Evolutionary conservation across 2,888 invertebrate species (phyloP), one percentile per base, ranked within the genome.

Genomic region (Linyphia triangularis): DNA sequence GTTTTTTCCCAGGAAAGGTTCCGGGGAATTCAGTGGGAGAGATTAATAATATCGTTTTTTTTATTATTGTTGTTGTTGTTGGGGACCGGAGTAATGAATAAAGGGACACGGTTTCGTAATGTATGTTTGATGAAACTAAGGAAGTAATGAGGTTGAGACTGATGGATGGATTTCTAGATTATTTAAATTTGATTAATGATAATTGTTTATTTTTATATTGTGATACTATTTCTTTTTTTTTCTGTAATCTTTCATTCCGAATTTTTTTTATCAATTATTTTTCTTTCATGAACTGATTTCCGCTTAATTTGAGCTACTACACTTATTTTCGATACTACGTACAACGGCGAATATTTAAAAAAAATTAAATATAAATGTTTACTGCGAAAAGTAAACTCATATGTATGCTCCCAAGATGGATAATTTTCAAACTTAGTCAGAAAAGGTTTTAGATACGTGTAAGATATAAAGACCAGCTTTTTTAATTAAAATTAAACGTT

Each of bases 1-100:
- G 28, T 81, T 81, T 81, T 43, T 86, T 88, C 86, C 86, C 86
- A 88, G 26, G 81, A 57, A 67, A 81, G 43, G 86, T 67, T 81
- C 67, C 19, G 65, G 85, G 72, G 85, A 86, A 85, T 40, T 73
- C 77, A 69, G 57, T 51, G 43, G 73, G 28, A 65, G 75, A 73
- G 86, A 81, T 86, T 86, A 79, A 86, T 86, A 79, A 69, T 22
- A 26, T 26, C n/a, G 22, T 59, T 78, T 70, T 33, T 57, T 33
- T n/a, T 57, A 43, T 65, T 37, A 6, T 78, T 77, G 22, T 77
- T 77, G 28, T 37, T 63, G 28, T 26, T n/a, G 16, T 63, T 63
- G n/a, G n/a, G 61, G 30, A 37, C 9, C 13, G 30, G 19, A 19
- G 33, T 57, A 51, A 51, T 51, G 51, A 51, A 51, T 51, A 51